A percentile compares a stretch with the other conserved stretches of the same genome.
Evolutionary conservation across 2,888 invertebrate genomes (phyloP).

Genomic region (Zaprionus bogoriensis): DNA sequence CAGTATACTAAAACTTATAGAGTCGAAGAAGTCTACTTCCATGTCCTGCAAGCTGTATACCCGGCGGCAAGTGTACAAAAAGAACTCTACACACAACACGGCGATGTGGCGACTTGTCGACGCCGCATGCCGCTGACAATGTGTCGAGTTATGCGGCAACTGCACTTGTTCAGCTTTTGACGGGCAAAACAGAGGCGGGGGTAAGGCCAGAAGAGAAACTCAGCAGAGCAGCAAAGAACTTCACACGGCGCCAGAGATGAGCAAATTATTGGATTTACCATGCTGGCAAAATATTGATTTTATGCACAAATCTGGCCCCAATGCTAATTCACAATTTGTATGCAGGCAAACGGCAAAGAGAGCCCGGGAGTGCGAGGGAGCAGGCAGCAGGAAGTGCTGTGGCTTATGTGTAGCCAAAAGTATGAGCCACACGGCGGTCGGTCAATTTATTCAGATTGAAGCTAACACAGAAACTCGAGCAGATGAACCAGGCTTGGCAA

Average conservation of each 20-base stretch:
- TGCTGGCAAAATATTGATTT: constrained; percentile 27
- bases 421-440: neutral
- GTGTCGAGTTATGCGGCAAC: constrained; percentile 33
- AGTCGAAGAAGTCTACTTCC: too few relatives aligned
- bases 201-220: too few relatives aligned
- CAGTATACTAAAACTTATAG: too few relatives aligned
- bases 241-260: too few relatives aligned
- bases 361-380: neutral
- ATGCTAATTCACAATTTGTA: constrained; percentile 30
- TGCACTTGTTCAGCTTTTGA: constrained; percentile 49
- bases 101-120: constrained; percentile 7
- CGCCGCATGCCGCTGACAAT: constrained; percentile 23
- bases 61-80: too few relatives aligned
- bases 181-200: constrained; percentile 35
- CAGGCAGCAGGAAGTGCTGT: neutral
- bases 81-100: too few relatives aligned
- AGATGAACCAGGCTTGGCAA: constrained; percentile 41
- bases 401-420: neutral
- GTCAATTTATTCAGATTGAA: neutral
- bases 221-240: neutral
- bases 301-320: neutral
- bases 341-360: neutral
- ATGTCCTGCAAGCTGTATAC: too few relatives aligned
- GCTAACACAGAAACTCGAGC: constrained; percentile 44
- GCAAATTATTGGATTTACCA: constrained; percentile 7